Conservation (phyloP, 2,797 vertebrate genomes). For the Phyllotis vaccarum region DNA sequence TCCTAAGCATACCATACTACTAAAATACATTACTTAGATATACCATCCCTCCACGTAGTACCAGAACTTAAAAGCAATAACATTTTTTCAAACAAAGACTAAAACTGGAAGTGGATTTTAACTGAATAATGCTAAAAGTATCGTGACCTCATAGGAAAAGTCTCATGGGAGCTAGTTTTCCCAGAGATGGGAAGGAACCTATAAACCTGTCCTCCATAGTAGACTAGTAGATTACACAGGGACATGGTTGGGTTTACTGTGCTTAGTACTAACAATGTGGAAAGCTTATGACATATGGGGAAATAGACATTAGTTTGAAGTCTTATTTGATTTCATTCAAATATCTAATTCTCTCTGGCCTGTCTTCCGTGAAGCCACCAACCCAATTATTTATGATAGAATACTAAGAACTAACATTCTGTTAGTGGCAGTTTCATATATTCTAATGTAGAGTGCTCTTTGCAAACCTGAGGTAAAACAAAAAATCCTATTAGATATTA, state of each 20-base stretch:
- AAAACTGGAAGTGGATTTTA: conserved; percentile 27
- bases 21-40: conserved; percentile 48
- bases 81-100: conserved; percentile 40
- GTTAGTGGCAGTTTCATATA: conserved; percentile 6
- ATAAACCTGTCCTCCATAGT: background rate
- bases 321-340: background rate
- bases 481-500: conserved; percentile 7
- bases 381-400: background rate
- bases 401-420: conserved; percentile 11
- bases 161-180: background rate
- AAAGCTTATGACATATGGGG: background rate
- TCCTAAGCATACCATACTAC: background rate
- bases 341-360: background rate
- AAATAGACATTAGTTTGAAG: conserved; percentile 43
- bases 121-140: background rate
- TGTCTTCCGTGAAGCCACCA: background rate
- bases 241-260: background rate
- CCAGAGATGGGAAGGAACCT: background rate
- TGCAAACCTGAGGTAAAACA: background rate
- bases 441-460: background rate
- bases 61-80: conserved; percentile 3
- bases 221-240: background rate
- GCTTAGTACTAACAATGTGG: background rate
- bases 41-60: background rate
- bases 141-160: background rate